Evolutionary conservation across 2,797 vertebrate genomes (phyloP).

Genomic region (Catamblyrhynchus diadema): DNA sequence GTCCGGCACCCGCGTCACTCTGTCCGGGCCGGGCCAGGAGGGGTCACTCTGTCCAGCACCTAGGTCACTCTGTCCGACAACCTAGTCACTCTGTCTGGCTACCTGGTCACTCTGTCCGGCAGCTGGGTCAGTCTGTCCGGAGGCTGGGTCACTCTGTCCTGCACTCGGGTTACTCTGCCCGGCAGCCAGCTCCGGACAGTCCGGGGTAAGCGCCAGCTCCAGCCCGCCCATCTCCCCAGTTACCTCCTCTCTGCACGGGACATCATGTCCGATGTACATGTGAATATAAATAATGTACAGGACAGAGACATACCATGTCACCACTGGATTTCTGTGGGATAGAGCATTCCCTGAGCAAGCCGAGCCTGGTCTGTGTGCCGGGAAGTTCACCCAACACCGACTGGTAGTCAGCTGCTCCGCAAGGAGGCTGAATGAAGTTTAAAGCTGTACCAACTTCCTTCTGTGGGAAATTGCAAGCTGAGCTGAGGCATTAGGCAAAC

Average conservation of each 20-base stretch:
- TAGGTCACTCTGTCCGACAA: no score
- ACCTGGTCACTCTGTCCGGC: rapidly evolving
- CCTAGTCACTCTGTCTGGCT: rapidly evolving
- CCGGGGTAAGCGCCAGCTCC: rapidly evolving
- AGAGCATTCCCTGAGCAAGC: rapidly evolving
- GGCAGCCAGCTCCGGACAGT: rapidly evolving
- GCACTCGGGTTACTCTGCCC: rapidly evolving
- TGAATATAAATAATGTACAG: rapidly evolving
- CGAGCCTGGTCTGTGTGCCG: rapidly evolving
- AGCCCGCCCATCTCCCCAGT: rapidly evolving
- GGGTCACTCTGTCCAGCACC: rapidly evolving
- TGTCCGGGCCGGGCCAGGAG: no score
- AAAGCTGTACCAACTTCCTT: background rate
- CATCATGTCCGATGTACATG: rapidly evolving
- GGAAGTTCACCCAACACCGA: rapidly evolving
- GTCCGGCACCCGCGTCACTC: rapidly evolving
- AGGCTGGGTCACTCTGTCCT: rapidly evolving
- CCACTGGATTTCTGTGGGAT: rapidly evolving
- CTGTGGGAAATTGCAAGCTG: background rate
- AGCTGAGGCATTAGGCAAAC: background rate
- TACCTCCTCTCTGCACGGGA: rapidly evolving
- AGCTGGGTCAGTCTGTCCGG: rapidly evolving
- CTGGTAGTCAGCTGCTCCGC: background rate
- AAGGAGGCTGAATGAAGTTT: rapidly evolving
- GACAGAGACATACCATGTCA: rapidly evolving